Conservation (phyloP, 2,113 vertebrate species). For the Poeciliopsis retropinna region DNA sequence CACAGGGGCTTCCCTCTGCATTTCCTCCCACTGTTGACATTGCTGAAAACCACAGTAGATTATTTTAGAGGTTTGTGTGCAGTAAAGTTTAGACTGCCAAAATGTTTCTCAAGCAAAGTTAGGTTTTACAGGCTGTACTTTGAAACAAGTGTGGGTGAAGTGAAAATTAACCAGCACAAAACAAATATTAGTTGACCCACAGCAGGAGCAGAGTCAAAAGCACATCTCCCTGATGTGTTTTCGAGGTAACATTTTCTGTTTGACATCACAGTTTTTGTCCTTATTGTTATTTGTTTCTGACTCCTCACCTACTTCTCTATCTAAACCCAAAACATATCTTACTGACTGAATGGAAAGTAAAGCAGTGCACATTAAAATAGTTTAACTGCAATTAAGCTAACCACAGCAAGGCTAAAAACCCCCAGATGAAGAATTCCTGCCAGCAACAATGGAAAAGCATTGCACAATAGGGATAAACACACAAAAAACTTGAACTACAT, state of each 20-base stretch:
- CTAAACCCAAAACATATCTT: slow-evolving; percentile 44
- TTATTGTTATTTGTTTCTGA: slow-evolving; percentile 6
- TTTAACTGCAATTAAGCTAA: slow-evolving; percentile 65
- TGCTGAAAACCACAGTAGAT: slow-evolving; percentile 73
- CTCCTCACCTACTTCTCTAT: slow-evolving; percentile 24
- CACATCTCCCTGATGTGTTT: slow-evolving; percentile 20
- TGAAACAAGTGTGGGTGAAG: slow-evolving; percentile 39
- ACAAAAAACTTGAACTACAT: not conserved
- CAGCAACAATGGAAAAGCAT: slow-evolving; percentile 31
- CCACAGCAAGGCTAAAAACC: slow-evolving; percentile 52
- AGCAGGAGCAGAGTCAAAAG: slow-evolving; percentile 36
- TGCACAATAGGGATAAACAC: not conserved
- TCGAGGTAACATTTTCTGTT: slow-evolving; percentile 35
- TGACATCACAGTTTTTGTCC: slow-evolving; percentile 37
- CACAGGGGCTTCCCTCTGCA: slow-evolving; percentile 89
- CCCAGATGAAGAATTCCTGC: slow-evolving; percentile 50
- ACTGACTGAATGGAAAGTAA: slow-evolving; percentile 77
- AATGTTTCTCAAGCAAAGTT: slow-evolving; percentile 12
- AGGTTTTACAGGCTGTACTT: slow-evolving; percentile 12
- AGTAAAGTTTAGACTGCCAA: slow-evolving; percentile 16
- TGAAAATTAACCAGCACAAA: slow-evolving; percentile 48
- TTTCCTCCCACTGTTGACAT: slow-evolving; percentile 97
- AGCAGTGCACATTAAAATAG: slow-evolving; percentile 70
- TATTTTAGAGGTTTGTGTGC: not conserved
- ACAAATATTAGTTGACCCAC: slow-evolving; percentile 45